Evolutionary conservation across 2,113 vertebrate genomes (phyloP), one percentile per base, ranked within the genome.

Genomic region (Platichthys flesus): DNA sequence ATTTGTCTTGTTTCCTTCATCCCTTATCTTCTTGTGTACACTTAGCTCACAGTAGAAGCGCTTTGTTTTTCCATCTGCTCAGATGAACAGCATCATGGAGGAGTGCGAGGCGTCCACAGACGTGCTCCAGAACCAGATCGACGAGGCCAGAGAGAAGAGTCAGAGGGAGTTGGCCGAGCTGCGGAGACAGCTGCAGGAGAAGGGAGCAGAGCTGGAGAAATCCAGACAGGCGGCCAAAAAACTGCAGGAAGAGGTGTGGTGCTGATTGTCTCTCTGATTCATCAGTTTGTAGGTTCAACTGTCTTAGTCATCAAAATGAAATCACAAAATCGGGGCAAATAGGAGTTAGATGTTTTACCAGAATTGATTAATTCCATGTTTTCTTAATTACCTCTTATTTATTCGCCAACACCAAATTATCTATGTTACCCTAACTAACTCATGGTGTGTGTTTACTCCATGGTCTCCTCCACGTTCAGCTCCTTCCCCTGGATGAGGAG

Each of bases 171-270:
- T 96, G 66, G 78, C 88, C 1, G 95, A 97, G 24, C 85, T 96
- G 74, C 95, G 96, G 52, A 93, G 93, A 26, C 96, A 96, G 87
- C 87, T 98, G 79, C 96, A 96, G 88, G 96, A 97, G 86, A 98
- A 96, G 76, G 94, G 91, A 56, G 83, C 93, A 2, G 97, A 98
- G 83, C 85, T 96, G 67, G 96, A 98, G 76, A 97, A 95, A 82
- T 93, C 93, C 66, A 93, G 85, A 51, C 91, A 94, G 76, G 76
- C 93, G 6, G 85, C 93, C 68, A 70, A 91, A 83, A 96, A 94
- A 57, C 92, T 96, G 66, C 96, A 97, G 89, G 97, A 97, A 83
- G 95, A 98, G 97, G 98, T 99, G 95, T 70, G 87, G 83, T 57
- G 1, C 77, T 31, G 49, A 24, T 76, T 47, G 55, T 88, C 64